Evolutionary conservation across 2,797 vertebrate genomes (phyloP).

Genomic region (Chelonia mydas): DNA sequence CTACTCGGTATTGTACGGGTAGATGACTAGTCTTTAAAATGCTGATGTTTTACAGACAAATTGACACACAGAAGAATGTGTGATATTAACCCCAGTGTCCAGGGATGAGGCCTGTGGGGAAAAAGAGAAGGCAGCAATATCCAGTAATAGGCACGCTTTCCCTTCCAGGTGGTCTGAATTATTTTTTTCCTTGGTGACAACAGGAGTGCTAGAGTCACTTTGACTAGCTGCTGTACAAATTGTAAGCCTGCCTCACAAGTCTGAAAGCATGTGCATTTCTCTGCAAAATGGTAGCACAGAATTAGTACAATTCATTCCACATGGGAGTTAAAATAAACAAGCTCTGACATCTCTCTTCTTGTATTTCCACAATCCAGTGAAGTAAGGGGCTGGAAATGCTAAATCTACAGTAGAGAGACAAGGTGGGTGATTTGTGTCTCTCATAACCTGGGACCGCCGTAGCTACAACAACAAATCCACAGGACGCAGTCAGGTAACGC

Average conservation of each 20-base stretch:
- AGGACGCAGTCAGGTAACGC: not conserved
- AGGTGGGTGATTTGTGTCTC: not conserved
- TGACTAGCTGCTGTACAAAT: not conserved
- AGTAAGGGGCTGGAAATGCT: not conserved
- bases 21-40: slow-evolving; percentile 53
- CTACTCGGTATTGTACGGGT: slow-evolving; percentile 36
- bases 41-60: slow-evolving; percentile 38
- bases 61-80: not conserved
- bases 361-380: no score
- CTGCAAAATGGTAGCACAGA: not conserved
- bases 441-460: not conserved
- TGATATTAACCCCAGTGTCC: not conserved
- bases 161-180: not conserved
- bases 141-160: not conserved
- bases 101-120: not conserved
- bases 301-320: not conserved
- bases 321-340: not conserved
- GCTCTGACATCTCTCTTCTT: not conserved
- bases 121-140: not conserved
- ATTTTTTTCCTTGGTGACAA: not conserved
- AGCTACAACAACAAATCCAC: not conserved
- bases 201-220: not conserved
- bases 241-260: not conserved
- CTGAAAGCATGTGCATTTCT: no score
- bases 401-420: not conserved